Conservation (phyloP, 2,113 vertebrate species). For the Leuciscus idus region DNA sequence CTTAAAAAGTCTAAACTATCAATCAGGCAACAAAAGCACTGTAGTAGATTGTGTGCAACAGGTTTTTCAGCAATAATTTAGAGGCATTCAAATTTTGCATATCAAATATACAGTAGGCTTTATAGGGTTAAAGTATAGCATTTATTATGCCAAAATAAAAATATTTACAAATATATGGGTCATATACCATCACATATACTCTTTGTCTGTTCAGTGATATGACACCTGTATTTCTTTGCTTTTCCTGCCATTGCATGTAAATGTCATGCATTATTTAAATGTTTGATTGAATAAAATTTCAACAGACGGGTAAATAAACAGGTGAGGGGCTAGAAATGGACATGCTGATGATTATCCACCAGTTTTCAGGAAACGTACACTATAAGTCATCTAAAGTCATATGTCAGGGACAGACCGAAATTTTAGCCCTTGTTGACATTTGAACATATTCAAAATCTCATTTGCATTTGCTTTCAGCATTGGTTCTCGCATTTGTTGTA, state of each 20-base stretch:
- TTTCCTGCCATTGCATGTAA: not conserved
- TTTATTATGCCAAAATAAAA: not conserved
- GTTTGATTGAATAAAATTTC: not conserved
- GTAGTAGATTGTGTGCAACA: too few species aligned
- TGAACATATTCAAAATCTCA: not conserved
- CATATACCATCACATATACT: not conserved
- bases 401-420: not conserved
- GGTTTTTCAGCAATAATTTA: too few species aligned
- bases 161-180: not conserved
- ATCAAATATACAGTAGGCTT: too few species aligned
- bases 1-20: too few species aligned
- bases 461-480: not conserved
- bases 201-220: not conserved
- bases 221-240: not conserved
- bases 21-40: too few species aligned
- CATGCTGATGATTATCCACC: not conserved
- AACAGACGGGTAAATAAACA: not conserved
- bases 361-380: not conserved
- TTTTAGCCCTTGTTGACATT: not conserved
- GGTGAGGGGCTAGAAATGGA: not conserved
- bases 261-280: not conserved
- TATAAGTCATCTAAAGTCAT: not conserved
- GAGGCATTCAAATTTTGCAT: too few species aligned
- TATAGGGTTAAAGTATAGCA: not conserved
- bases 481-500: not conserved